phyloP scores from a whole-genome alignment of 1,140 invertebrate genomes.

The Chymomyza costata region DNA sequence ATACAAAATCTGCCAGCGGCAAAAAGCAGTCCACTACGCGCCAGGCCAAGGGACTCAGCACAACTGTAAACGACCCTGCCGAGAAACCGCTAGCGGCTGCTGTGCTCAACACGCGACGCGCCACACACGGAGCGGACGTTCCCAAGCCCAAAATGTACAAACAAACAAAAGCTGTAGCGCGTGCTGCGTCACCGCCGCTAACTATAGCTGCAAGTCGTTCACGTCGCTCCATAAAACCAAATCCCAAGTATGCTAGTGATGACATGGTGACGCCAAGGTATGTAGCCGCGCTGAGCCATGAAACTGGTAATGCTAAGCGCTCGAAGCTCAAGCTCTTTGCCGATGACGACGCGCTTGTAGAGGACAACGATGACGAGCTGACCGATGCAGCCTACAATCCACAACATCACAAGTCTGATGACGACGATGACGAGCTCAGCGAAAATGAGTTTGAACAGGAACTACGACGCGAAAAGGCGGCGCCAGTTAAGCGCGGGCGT shows the following conservation, averaged over 20 bases:
- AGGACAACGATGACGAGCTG: slow-evolving; percentile 47
- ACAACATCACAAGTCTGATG: slow-evolving; percentile 57
- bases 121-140: not conserved
- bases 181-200: slow-evolving; percentile 37
- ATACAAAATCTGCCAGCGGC: slow-evolving; percentile 3
- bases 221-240: slow-evolving; percentile 71
- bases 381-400: slow-evolving; percentile 54
- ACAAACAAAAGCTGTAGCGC: slow-evolving; percentile 7
- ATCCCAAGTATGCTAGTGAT: slow-evolving; percentile 71
- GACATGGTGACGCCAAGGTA: slow-evolving; percentile 68
- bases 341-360: slow-evolving; percentile 28
- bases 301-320: slow-evolving; percentile 3
- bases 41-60: slow-evolving; percentile 15
- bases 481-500: slow-evolving; percentile 48
- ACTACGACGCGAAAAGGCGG: slow-evolving; percentile 34
- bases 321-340: slow-evolving; percentile 21
- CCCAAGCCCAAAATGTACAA: slow-evolving; percentile 47
- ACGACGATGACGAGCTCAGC: slow-evolving; percentile 54
- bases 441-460: slow-evolving; percentile 46
- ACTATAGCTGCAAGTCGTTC: slow-evolving; percentile 67
- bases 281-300: slow-evolving; percentile 22
- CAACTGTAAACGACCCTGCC: slow-evolving; percentile 4
- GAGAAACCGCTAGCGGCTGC: not conserved
- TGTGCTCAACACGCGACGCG: slow-evolving; percentile 7
- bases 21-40: not conserved